Percentiles rank a stretch among this genome's conserved stretches.
Evolutionary conservation across 1,140 invertebrate species (phyloP).

Genomic region (Neuroterus valhalla): DNA sequence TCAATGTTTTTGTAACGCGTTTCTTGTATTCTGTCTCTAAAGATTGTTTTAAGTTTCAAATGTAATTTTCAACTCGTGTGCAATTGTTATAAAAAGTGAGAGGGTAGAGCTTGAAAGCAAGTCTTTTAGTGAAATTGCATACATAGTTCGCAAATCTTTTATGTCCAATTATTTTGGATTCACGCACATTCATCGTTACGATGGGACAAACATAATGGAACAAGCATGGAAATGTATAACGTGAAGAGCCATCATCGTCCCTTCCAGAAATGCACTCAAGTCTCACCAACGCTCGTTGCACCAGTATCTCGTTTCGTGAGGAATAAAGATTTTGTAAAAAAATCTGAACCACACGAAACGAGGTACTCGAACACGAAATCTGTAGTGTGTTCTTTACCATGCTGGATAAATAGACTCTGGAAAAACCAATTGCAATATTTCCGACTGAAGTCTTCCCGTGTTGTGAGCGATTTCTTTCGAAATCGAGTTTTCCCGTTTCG

Average conservation of each 20-base stretch:
- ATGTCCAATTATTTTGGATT: constrained; percentile 20
- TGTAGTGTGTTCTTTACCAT: too few species aligned
- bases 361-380: too few species aligned
- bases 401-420: too few species aligned
- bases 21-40: not conserved
- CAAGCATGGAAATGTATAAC: constrained; percentile 27
- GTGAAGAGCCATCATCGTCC: constrained; percentile 23
- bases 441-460: too few species aligned
- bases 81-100: not conserved
- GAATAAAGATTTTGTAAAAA: not conserved
- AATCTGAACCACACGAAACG: too few species aligned
- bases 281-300: constrained; percentile 18
- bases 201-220: constrained; percentile 30
- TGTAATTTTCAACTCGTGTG: not conserved
- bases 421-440: too few species aligned
- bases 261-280: constrained; percentile 3
- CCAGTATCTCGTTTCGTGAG: constrained; percentile 1
- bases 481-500: not conserved
- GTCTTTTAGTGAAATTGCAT: not conserved
- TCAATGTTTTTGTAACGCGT: not conserved
- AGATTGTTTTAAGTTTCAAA: not conserved
- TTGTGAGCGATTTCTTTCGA: not conserved
- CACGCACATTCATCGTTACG: constrained; percentile 16
- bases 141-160: constrained; percentile 33
- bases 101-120: not conserved